Evolutionary conservation across 2,797 vertebrate species (phyloP), one percentile per base, ranked within the genome.

Genomic region (Gambelia wislizenii): DNA sequence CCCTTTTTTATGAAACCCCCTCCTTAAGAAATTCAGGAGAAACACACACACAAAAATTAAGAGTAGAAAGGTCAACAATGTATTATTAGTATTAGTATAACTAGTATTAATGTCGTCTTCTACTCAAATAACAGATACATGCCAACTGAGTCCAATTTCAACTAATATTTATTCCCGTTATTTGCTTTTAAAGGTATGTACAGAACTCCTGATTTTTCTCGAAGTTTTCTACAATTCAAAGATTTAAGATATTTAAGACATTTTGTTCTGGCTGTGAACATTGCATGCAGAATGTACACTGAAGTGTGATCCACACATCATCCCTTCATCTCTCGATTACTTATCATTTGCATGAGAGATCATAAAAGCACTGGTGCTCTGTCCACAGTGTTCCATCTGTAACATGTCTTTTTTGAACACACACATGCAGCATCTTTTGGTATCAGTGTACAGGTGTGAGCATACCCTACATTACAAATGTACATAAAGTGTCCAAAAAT

Each of bases 1-100:
- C 95, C 96, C 96, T 96, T 33, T 84, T 97, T 97, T 97, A 97
- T 97, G 97, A 97, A 97, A 97, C 97, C 96, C 69, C 96, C 97
- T 97, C 95, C 97, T 97, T 97, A 96, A 96, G 96, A 97, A 97
- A 97, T 97, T 96, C 95, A 96, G 93, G 96, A 95, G 94, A 96
- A 97, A 97, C 92, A 95, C 91, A 96, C 88, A 92, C 94, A 89
- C 91, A 92, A 27, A 76, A 94, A 92, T 93, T 90, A 92, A 77
- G 94, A 95, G 95, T 87, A 92, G 88, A 96, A 97, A 97, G 96
- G 96, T 97, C 96, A 97, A 95, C 78, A 93, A 95, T 95, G n/a
- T n/a, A n/a, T 92, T 91, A 91, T 95, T 94, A 96, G 96, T 95
- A 7, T 16, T 56, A 95, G 93, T 95, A 97, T 96, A 95, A 16